A percentile compares a stretch with the other conserved stretches of the same genome.
Conservation (phyloP, 1,140 invertebrate species). For the Pissodes strobi region DNA sequence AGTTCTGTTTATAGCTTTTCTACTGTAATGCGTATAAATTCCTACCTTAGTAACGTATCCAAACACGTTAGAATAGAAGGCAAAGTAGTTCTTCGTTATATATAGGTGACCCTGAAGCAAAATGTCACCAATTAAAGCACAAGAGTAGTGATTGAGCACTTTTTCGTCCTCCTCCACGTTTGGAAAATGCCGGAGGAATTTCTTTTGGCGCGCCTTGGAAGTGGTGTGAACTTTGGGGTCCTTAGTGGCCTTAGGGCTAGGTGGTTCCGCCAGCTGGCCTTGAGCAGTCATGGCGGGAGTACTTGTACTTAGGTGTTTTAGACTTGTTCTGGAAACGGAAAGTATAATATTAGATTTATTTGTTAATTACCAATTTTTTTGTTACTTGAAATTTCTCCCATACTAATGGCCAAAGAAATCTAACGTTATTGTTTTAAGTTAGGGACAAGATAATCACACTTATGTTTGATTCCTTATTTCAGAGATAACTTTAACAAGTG, state of each 20-base stretch:
- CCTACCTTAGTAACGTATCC: conserved; percentile 88
- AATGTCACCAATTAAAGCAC: conserved; percentile 88
- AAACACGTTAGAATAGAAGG: conserved; percentile 94
- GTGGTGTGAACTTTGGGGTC: conserved; percentile 62
- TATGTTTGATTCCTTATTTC: no score
- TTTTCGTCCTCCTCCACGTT: conserved; percentile 75
- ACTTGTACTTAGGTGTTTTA: conserved; percentile 58
- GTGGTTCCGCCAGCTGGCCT: conserved; percentile 49
- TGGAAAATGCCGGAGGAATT: conserved; percentile 74
- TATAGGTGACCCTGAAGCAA: conserved; percentile 91
- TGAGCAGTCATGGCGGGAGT: conserved; percentile 56
- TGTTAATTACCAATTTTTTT: no score
- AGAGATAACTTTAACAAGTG: no score
- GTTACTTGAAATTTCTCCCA: no score
- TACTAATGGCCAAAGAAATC: no score
- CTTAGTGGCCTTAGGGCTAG: conserved; percentile 54
- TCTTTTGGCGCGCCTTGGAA: conserved; percentile 72
- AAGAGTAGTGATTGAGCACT: conserved; percentile 87
- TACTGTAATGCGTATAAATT: no score
- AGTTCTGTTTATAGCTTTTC: no score
- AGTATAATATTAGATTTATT: no score
- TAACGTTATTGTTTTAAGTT: no score
- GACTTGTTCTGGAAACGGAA: conserved; percentile 37
- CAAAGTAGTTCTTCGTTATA: conserved; percentile 91
- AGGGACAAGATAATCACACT: no score